These are phyloP conservation scores for Tipula lateralis DNA, from an alignment of 2,888 invertebrate species.

Conservation along the genomic window DNA sequence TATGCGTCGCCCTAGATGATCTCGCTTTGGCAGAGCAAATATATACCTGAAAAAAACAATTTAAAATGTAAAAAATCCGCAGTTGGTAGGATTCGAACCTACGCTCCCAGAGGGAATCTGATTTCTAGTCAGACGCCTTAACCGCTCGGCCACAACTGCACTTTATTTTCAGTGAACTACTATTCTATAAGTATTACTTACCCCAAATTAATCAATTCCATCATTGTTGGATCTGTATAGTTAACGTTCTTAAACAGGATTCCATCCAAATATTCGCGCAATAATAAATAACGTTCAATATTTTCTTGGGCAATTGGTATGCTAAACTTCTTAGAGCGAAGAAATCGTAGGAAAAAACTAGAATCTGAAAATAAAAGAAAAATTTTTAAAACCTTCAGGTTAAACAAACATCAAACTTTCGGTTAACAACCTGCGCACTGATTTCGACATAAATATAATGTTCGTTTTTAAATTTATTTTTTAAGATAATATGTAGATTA, in stretches of 20 bases:
- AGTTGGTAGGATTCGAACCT: slow-evolving; percentile 50
- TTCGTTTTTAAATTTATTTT: background rate
- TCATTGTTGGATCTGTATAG: slow-evolving; percentile 63
- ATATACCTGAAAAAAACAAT: slow-evolving; percentile 47
- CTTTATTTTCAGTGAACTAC: background rate
- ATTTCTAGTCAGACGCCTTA: slow-evolving; percentile 51
- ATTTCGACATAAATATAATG: slow-evolving; percentile 57
- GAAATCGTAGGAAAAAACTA: slow-evolving; percentile 66
- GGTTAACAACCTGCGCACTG: slow-evolving; percentile 20
- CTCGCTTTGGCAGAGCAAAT: slow-evolving; percentile 72
- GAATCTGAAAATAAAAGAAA: slow-evolving; percentile 45
- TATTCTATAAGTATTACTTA: slow-evolving; percentile 42
- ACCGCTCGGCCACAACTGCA: slow-evolving; percentile 51
- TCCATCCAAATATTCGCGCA: slow-evolving; percentile 72
- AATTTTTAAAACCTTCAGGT: slow-evolving; percentile 43
- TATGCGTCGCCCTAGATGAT: slow-evolving; percentile 66
- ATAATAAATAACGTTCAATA: slow-evolving; percentile 68
- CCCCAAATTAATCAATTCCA: slow-evolving; percentile 67
- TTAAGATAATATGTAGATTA: too few relatives aligned
- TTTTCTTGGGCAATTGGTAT: slow-evolving; percentile 74
- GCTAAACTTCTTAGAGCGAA: slow-evolving; percentile 76
- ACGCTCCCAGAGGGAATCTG: slow-evolving; percentile 51
- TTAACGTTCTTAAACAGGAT: slow-evolving; percentile 71
- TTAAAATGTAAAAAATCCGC: slow-evolving; percentile 37
- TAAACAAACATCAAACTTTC: background rate